A percentile compares a stretch with the other conserved stretches of the same genome.
These are phyloP conservation scores for Malacoctenus gilli DNA, from an alignment of 2,797 vertebrate species.

Conservation along the genomic window DNA sequence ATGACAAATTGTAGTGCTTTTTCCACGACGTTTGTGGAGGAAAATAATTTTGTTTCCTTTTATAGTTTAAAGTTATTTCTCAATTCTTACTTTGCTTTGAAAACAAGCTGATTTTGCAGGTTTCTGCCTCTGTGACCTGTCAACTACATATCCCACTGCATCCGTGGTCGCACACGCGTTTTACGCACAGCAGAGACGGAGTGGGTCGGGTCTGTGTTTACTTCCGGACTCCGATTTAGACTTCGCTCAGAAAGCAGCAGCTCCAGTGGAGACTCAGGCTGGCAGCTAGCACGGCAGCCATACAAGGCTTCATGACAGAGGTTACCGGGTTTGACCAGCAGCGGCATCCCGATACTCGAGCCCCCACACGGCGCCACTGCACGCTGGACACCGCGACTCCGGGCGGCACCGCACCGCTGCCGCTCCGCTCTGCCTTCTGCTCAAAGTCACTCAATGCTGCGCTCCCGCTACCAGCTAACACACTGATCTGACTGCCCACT, in stretches of 20 bases:
- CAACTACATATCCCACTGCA: constrained; percentile 52
- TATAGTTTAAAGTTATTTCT: too few relatives aligned
- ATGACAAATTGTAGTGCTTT: too few relatives aligned
- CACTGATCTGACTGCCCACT: constrained; percentile 57
- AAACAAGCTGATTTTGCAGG: not conserved
- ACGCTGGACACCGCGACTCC: constrained; percentile 35
- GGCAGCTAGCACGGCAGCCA: constrained; percentile 62
- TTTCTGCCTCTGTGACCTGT: not conserved
- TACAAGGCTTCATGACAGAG: constrained; percentile 77
- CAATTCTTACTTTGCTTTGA: too few relatives aligned
- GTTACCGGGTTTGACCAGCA: constrained; percentile 59
- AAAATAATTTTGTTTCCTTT: too few relatives aligned
- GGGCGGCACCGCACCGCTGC: constrained; percentile 32
- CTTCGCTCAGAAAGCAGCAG: constrained; percentile 64
- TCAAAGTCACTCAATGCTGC: constrained; percentile 71
- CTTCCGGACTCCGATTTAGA: constrained; percentile 88
- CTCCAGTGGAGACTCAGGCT: constrained; percentile 58
- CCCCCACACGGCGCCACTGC: constrained; percentile 43
- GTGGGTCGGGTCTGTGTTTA: constrained; percentile 86
- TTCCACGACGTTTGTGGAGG: too few relatives aligned
- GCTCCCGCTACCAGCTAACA: constrained; percentile 54
- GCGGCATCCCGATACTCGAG: constrained; percentile 45
- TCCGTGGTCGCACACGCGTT: constrained; percentile 51
- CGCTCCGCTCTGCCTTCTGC: constrained; percentile 45
- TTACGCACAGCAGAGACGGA: constrained; percentile 66